A percentile compares a stretch with the other conserved stretches of the same genome.
Conservation (phyloP, 2,113 vertebrate species). For the Galeopterus variegatus region DNA sequence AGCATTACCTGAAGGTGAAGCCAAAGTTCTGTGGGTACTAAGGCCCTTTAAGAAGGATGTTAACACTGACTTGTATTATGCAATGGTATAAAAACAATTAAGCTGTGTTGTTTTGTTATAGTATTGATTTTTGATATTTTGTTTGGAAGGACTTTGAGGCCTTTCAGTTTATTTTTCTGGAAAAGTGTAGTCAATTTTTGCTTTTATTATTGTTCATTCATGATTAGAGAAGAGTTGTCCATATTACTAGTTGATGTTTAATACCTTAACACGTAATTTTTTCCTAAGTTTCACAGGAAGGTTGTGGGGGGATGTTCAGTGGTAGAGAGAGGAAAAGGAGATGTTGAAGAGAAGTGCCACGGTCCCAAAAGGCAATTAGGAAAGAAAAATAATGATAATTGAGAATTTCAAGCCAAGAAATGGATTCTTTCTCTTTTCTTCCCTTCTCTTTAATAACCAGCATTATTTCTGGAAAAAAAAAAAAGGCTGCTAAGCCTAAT, state of each 20-base stretch:
- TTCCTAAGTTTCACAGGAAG: conserved; percentile 62
- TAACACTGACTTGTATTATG: background rate
- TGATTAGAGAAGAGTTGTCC: conserved; percentile 26
- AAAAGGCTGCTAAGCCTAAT: background rate
- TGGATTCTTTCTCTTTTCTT: background rate
- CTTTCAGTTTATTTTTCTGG: conserved; percentile 32
- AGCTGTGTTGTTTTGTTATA: conserved; percentile 44
- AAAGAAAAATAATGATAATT: conserved; percentile 66
- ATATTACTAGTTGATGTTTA: background rate
- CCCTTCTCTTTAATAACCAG: conserved; percentile 13
- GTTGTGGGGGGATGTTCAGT: background rate
- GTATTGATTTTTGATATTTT: conserved; percentile 20
- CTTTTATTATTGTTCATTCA: conserved; percentile 28
- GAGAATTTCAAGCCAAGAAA: conserved; percentile 50
- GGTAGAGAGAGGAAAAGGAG: background rate
- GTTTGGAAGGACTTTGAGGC: conserved; percentile 37
- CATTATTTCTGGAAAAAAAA: conserved; percentile 42
- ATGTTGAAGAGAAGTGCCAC: conserved; percentile 9
- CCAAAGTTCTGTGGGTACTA: background rate
- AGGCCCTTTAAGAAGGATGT: conserved; percentile 23
- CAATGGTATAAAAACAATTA: background rate
- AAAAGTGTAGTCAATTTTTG: conserved; percentile 14
- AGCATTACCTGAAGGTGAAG: conserved; percentile 36
- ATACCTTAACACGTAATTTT: conserved; percentile 34
- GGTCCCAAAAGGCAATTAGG: conserved; percentile 30